Conservation (phyloP, 2,113 vertebrate species). For the Merops nubicus region DNA sequence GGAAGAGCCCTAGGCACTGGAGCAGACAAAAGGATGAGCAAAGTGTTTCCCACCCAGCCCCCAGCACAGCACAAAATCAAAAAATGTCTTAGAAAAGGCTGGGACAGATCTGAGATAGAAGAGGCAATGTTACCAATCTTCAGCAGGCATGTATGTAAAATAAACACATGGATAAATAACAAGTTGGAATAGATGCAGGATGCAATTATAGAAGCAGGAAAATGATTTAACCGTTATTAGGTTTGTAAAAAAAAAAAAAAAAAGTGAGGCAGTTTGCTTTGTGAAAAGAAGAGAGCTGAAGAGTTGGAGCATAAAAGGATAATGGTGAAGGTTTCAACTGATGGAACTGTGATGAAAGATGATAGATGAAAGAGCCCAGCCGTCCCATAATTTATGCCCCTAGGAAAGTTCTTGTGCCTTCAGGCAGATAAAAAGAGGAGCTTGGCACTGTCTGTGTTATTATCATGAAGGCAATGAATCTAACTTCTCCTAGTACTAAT, state of each 20-base stretch:
- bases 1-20: not conserved
- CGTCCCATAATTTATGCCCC: not conserved
- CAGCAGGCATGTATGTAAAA: not conserved
- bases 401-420: slow-evolving; percentile 38
- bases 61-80: not conserved
- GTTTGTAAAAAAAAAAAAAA: not conserved
- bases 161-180: not conserved
- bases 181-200: not conserved
- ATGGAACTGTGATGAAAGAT: not conserved
- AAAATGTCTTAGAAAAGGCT: not conserved
- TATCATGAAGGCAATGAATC: not conserved
- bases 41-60: too few relatives aligned
- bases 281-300: not conserved
- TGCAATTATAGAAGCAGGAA: not conserved
- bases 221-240: not conserved
- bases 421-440: slow-evolving; percentile 22
- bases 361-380: not conserved
- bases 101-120: not conserved
- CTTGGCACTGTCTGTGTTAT: not conserved
- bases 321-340: not conserved
- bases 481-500: slow-evolving; percentile 6
- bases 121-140: not conserved
- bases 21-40: not conserved
- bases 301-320: not conserved
- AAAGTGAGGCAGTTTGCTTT: not conserved